Evolutionary conservation across 2,113 vertebrate species (phyloP).

Genomic region (Donacobius atricapilla): DNA sequence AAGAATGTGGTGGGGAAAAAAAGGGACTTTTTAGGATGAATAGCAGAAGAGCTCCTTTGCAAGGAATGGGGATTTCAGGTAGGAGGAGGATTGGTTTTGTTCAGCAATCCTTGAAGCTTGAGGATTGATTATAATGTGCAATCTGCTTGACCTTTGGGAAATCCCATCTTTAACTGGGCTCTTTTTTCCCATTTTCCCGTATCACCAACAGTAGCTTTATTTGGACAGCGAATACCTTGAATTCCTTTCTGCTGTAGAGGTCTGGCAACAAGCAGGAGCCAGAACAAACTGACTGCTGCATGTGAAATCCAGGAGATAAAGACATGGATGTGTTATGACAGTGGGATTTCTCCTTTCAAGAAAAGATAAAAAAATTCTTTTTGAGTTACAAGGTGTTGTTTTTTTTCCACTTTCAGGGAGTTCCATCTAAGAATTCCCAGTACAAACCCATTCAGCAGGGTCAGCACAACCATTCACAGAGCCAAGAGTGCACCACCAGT

Average conservation of each 20-base stretch:
- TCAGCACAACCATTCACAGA: slow-evolving; percentile 58
- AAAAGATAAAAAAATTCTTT: background rate
- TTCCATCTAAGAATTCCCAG: slow-evolving; percentile 41
- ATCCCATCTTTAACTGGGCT: background rate
- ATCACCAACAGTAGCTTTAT: background rate
- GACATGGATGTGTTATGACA: background rate
- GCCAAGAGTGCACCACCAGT: slow-evolving; percentile 39
- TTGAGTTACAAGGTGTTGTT: background rate
- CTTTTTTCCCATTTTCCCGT: background rate
- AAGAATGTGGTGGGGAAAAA: background rate
- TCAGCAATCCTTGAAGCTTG: background rate
- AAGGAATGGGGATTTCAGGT: background rate
- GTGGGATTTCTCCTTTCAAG: background rate
- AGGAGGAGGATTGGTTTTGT: background rate
- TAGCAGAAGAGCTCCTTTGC: background rate
- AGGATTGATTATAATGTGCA: background rate
- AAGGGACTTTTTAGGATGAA: background rate
- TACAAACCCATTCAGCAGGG: slow-evolving; percentile 44
- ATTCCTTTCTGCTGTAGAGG: background rate
- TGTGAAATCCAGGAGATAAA: background rate
- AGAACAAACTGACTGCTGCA: background rate
- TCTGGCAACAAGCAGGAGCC: background rate
- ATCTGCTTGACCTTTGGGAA: background rate
- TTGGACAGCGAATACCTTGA: background rate
- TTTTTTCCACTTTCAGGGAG: slow-evolving; percentile 30